These are phyloP conservation scores for Drosophila grimshawi DNA, from an alignment of 1,140 invertebrate species.

Conservation along the genomic window DNA sequence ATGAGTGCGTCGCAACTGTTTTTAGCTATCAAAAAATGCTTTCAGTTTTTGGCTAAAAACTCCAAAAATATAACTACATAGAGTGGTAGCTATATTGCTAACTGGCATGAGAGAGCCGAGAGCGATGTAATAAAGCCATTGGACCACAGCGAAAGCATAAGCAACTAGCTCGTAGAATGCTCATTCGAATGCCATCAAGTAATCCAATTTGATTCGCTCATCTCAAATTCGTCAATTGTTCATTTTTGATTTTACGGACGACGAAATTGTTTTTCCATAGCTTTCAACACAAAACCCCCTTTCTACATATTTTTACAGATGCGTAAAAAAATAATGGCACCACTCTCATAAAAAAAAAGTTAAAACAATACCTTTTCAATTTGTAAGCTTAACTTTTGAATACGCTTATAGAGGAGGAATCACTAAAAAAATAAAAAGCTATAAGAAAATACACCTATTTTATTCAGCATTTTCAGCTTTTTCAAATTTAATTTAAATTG, in stretches of 20 bases:
- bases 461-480: no score
- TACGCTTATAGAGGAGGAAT: no score
- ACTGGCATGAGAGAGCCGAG: neutral
- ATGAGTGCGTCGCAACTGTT: constrained; percentile 62
- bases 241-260: constrained; percentile 2
- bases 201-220: constrained; percentile 52
- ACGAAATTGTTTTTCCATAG: neutral
- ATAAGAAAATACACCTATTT: no score
- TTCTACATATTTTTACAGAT: no score
- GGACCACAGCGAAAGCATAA: constrained; percentile 42
- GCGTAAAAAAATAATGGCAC: no score
- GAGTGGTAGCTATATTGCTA: constrained; percentile 13
- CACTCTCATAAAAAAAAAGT: no score
- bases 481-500: no score
- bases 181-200: constrained; percentile 2
- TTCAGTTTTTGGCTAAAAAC: constrained; percentile 61
- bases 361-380: no score
- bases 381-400: no score
- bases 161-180: constrained; percentile 10
- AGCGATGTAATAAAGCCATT: constrained; percentile 59
- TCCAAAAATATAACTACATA: constrained; percentile 30
- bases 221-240: constrained; percentile 26
- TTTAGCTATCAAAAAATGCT: constrained; percentile 68
- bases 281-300: no score
- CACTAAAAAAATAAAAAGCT: no score